These are phyloP conservation scores for Vandiemenella viatica DNA, from an alignment of 2,888 invertebrate species.

Conservation along the genomic window DNA sequence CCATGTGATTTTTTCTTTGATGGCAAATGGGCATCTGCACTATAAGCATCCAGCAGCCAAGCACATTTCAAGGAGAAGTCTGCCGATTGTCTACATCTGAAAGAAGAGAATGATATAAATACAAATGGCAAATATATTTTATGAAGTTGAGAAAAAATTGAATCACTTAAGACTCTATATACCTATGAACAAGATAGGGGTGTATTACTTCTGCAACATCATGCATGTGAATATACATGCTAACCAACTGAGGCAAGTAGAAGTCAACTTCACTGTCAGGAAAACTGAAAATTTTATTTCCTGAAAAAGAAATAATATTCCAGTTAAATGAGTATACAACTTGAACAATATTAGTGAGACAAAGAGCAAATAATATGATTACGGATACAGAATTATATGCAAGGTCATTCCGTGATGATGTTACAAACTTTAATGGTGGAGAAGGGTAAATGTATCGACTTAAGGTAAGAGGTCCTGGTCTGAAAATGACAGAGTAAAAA, in stretches of 20 bases:
- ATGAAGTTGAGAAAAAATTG: too few relatives aligned
- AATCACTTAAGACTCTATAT: constrained; percentile 22
- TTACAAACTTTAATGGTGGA: too few relatives aligned
- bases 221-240: constrained; percentile 96
- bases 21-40: constrained; percentile 51
- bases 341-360: too few relatives aligned
- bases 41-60: constrained; percentile 92
- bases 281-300: constrained; percentile 94
- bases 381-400: too few relatives aligned
- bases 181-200: constrained; percentile 69
- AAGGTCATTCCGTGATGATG: too few relatives aligned
- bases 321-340: neutral
- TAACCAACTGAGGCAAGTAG: constrained; percentile 93
- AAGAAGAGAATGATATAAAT: too few relatives aligned
- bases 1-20: constrained; percentile 60
- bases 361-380: too few relatives aligned
- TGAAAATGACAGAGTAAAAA: too few relatives aligned
- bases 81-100: constrained; percentile 80
- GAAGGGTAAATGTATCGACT: too few relatives aligned
- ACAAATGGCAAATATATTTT: neutral
- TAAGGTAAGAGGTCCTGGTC: too few relatives aligned
- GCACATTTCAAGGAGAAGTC: constrained; percentile 93
- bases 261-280: constrained; percentile 85
- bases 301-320: constrained; percentile 29
- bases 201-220: constrained; percentile 90